These are phyloP conservation scores for Tetragonisca angustula DNA, from an alignment of 2,888 invertebrate species.

Conservation along the genomic window DNA sequence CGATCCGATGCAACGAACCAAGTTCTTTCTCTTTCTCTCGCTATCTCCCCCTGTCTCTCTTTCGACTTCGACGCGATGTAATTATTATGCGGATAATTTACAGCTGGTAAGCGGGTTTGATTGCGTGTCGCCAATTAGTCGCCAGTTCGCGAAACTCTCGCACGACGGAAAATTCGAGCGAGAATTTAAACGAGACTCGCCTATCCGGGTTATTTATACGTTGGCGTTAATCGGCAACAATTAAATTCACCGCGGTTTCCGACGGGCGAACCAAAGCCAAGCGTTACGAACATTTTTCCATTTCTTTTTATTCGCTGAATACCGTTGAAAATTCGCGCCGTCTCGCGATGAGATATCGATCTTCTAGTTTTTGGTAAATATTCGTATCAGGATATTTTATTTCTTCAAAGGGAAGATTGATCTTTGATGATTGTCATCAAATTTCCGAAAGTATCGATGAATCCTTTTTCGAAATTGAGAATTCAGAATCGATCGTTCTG, in stretches of 20 bases:
- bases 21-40: constrained; percentile 5
- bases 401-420: no score
- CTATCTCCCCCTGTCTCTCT: constrained; percentile 8
- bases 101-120: constrained; percentile 36
- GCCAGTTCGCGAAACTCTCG: neutral
- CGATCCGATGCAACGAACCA: constrained; percentile 14
- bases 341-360: neutral
- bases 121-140: constrained; percentile 43
- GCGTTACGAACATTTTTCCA: neutral
- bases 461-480: neutral
- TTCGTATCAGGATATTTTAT: neutral
- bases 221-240: constrained; percentile 4
- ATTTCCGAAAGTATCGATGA: no score
- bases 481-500: neutral
- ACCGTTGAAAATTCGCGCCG: neutral
- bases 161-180: constrained; percentile 23
- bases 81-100: constrained; percentile 48
- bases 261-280: neutral
- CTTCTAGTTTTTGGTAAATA: constrained; percentile 37
- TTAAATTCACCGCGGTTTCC: constrained; percentile 7
- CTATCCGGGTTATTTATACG: constrained; percentile 18
- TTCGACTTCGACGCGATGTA: constrained; percentile 29
- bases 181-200: constrained; percentile 10
- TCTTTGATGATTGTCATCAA: no score
- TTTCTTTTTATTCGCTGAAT: neutral